phyloP scores from a whole-genome alignment of 1,140 invertebrate genomes.

The Parasteatoda tepidariorum region DNA sequence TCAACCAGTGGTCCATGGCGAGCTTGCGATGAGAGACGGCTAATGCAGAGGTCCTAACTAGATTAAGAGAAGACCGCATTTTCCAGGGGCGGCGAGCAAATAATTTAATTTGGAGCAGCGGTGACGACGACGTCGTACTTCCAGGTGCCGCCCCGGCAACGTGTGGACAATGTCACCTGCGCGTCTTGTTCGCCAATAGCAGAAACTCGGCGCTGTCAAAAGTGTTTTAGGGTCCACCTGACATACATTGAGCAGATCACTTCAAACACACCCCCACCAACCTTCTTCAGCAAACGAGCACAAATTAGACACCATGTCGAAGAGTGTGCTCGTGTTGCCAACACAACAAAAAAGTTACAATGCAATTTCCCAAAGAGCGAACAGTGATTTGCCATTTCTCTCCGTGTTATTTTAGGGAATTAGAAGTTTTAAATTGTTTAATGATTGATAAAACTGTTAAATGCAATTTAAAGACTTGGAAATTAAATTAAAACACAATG shows the following conservation, averaged over 20 bases:
- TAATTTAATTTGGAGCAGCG: slow-evolving; percentile 50
- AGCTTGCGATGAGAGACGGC: slow-evolving; percentile 41
- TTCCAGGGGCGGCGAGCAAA: slow-evolving; percentile 35
- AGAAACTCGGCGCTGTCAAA: slow-evolving; percentile 52
- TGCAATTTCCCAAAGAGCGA: background rate
- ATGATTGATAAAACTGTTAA: too few relatives aligned
- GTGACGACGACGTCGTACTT: slow-evolving; percentile 33
- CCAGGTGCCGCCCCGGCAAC: slow-evolving; percentile 29
- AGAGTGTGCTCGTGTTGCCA: background rate
- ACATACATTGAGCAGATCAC: slow-evolving; percentile 41
- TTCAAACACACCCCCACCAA: background rate
- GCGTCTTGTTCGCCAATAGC: slow-evolving; percentile 47
- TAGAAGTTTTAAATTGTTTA: too few relatives aligned
- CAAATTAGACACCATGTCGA: background rate
- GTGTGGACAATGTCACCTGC: slow-evolving; percentile 57
- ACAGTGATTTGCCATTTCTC: background rate
- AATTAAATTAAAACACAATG: too few relatives aligned
- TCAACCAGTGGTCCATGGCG: slow-evolving; percentile 39
- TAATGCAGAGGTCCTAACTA: slow-evolving; percentile 3
- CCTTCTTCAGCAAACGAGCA: background rate
- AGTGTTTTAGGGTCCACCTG: slow-evolving; percentile 26
- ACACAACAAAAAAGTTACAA: background rate
- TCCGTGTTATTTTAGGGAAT: too few relatives aligned
- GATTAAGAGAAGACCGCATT: slow-evolving; percentile 51
- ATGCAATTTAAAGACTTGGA: too few relatives aligned